Evolutionary conservation across 2,888 invertebrate genomes (phyloP), one percentile per base, ranked within the genome.

Genomic region (Acanthopleura granulata): DNA sequence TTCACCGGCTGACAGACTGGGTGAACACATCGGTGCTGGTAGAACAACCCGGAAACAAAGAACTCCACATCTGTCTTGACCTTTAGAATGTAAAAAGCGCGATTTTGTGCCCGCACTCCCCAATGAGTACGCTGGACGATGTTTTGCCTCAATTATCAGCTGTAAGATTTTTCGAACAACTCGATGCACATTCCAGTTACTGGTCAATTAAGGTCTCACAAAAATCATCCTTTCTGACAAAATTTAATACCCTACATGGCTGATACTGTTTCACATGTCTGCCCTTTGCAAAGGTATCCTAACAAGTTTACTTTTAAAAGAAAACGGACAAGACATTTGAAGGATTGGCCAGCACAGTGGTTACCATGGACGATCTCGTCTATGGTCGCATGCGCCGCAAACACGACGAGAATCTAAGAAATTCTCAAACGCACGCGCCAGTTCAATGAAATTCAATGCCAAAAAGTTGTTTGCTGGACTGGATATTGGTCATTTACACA

Each of bases 181-280:
- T 81, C 3, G 81, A 81, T 69, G 73, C 78, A 4, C 49, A 74
- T n/a, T 69, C 72, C n/a, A 82, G 83, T 0, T 83, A 79, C 61
- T 84, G 81, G 80, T 71, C 79, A 9, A 69, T 81, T 1, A 77
- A 74, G 27, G 51, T 84, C 0, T 18, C 18, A 9, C 6, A 57
- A n/a, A 22, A 57, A 57, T n/a, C n/a, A n/a, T 18, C 57, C 22
- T 57, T 49, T 27, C 57, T 77, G 3, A 81, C 78, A 0, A 75
- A 74, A 14, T 81, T 81, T 61, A 77, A 77, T 22, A 77, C 77
- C 16, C 75, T 69, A 9, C 75, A 70, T 27, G 76, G 77, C 4
- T 16, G 77, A 22, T 79, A 75, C 71, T 27, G 75, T 0, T 79
- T 70, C 66, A 25, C 57, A 0, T 49, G 75, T 30, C n/a, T 77